A percentile compares a stretch with the other conserved stretches of the same genome.
Evolutionary conservation across 2,888 invertebrate species (phyloP).

Genomic region (Euclidia mi): DNA sequence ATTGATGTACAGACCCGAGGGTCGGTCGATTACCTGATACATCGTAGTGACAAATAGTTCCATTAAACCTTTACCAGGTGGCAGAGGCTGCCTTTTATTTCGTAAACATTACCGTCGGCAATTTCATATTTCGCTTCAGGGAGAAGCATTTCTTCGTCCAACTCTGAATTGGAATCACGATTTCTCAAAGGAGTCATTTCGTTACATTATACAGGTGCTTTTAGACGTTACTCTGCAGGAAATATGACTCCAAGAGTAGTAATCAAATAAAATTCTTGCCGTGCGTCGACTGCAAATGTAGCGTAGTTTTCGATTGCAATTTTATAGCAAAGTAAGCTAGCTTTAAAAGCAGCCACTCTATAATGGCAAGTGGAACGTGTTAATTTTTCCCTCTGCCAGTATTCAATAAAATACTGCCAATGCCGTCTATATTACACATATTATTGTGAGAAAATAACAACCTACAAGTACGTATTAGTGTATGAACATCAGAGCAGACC

Average conservation of each 20-base stretch:
- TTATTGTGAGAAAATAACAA: too few species aligned
- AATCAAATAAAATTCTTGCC: conserved; percentile 10
- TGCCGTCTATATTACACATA: too few species aligned
- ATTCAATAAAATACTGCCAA: too few species aligned
- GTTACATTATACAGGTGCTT: conserved; percentile 42
- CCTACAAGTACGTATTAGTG: too few species aligned
- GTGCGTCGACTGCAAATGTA: neutral
- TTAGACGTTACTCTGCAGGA: conserved; percentile 11
- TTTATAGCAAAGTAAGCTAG: too few species aligned
- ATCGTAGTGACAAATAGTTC: conserved; percentile 72
- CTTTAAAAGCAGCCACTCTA: too few species aligned
- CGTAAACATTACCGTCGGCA: conserved; percentile 48
- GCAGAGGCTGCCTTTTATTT: conserved; percentile 64
- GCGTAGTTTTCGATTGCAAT: neutral
- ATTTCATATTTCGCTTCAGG: conserved; percentile 65
- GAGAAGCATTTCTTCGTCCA: too few species aligned
- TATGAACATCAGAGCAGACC: too few species aligned
- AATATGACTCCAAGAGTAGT: neutral
- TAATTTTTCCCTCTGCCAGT: too few species aligned
- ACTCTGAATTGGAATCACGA: conserved; percentile 52
- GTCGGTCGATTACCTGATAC: conserved; percentile 68
- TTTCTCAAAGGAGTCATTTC: conserved; percentile 58
- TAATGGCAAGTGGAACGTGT: too few species aligned
- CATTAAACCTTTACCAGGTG: conserved; percentile 66
- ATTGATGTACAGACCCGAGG: conserved; percentile 61